Conservation (phyloP, 2,113 vertebrate genomes). For the Sorex fumeus region DNA sequence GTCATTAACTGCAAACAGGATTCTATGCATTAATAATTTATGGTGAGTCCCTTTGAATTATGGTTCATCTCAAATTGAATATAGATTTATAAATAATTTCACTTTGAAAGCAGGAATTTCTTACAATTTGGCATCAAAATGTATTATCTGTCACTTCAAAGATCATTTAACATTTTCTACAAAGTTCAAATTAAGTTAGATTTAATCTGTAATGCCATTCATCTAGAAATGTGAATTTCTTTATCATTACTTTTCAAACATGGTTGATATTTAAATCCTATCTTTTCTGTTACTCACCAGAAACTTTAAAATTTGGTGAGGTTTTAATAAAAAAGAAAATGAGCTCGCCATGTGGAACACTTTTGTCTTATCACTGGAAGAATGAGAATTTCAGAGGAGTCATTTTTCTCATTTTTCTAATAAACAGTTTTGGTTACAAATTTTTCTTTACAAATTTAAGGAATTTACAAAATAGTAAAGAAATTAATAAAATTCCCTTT, state of each 20-base stretch:
- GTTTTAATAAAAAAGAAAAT: constrained; percentile 48
- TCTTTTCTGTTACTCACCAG: neutral
- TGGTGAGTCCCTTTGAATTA: constrained; percentile 75
- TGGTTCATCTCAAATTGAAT: constrained; percentile 65
- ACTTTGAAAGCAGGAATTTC: constrained; percentile 76
- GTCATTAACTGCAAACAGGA: constrained; percentile 60
- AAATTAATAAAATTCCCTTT: neutral
- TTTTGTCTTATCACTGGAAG: constrained; percentile 36
- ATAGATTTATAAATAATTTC: constrained; percentile 61
- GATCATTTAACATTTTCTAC: constrained; percentile 64
- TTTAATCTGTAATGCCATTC: neutral
- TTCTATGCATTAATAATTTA: constrained; percentile 68
- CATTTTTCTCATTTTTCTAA: too few relatives aligned
- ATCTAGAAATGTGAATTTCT: constrained; percentile 1
- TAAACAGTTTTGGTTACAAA: neutral
- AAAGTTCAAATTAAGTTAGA: constrained; percentile 36
- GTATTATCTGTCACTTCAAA: constrained; percentile 75
- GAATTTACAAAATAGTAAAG: too few relatives aligned
- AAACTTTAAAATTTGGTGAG: constrained; percentile 14
- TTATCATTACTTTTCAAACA: neutral
- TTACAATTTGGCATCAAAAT: constrained; percentile 52
- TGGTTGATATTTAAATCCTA: constrained; percentile 11
- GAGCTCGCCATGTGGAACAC: neutral
- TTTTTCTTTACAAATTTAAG: too few relatives aligned
- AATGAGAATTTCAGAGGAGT: constrained; percentile 23